A percentile compares a stretch with the other conserved stretches of the same genome.
phyloP scores from a whole-genome alignment of 35 echinoderm and acorn worm genomes.

The Eucidaris tribuloides region DNA sequence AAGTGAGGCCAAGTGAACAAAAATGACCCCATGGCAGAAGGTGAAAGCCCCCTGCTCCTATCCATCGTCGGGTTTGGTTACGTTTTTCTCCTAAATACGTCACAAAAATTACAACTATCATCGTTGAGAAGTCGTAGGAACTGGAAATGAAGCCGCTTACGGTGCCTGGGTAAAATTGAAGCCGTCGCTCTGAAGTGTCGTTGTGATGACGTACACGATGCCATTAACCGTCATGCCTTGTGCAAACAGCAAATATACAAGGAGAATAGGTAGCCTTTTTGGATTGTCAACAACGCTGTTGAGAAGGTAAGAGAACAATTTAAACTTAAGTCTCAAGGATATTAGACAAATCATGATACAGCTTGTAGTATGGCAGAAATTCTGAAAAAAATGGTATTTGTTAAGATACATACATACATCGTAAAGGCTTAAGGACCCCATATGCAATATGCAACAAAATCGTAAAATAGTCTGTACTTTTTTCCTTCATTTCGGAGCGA shows the following conservation, averaged over 20 bases:
- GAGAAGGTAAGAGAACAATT: too few species aligned
- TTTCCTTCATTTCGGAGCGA: too few species aligned
- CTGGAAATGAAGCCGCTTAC: constrained; percentile 88
- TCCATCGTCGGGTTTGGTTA: constrained; percentile 79
- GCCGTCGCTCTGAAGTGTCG: constrained; percentile 75
- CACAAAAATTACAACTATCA: constrained; percentile 81
- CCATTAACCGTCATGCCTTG: constrained; percentile 96
- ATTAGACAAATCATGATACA: too few species aligned
- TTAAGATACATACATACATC: too few species aligned
- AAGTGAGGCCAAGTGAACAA: constrained; percentile 86
- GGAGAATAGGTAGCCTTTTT: constrained; percentile 81
- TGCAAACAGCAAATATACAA: constrained; percentile 65
- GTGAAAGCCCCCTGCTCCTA: constrained; percentile 70
- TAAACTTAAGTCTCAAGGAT: too few species aligned
- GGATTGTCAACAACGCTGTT: too few species aligned
- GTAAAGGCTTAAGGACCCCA: too few species aligned
- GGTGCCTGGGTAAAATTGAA: constrained; percentile 75
- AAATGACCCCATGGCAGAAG: constrained; percentile 68
- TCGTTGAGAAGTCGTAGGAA: constrained; percentile 88
- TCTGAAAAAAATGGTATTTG: too few species aligned
- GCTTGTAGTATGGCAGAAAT: too few species aligned
- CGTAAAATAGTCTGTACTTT: too few species aligned
- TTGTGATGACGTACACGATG: constrained; percentile 82
- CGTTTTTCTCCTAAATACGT: constrained; percentile 87
- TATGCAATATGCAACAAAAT: too few species aligned